phyloP scores from a whole-genome alignment of 2,113 vertebrate species.

The Bos indicus region DNA sequence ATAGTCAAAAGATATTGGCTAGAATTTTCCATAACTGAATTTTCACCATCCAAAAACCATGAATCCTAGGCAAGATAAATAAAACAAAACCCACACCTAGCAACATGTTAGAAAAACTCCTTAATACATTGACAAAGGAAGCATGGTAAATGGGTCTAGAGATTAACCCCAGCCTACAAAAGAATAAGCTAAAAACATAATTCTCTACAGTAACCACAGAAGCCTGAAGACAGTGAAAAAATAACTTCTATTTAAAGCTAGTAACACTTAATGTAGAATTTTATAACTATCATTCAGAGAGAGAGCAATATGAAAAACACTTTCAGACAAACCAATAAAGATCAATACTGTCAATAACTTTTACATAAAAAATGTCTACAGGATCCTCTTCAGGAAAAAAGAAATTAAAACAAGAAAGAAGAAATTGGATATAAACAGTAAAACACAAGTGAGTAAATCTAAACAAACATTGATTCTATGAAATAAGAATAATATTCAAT shows the following conservation, averaged over 20 bases:
- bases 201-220: background rate
- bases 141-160: background rate
- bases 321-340: background rate
- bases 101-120: background rate
- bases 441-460: background rate
- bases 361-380: background rate
- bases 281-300: background rate
- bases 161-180: background rate
- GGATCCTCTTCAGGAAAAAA: background rate
- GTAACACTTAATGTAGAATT: background rate
- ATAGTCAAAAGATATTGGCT: background rate
- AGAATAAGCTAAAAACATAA: background rate
- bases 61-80: background rate
- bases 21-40: constrained; percentile 6
- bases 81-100: background rate
- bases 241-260: background rate
- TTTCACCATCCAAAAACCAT: background rate
- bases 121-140: background rate
- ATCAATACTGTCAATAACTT: background rate
- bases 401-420: background rate
- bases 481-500: background rate
- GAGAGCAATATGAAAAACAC: background rate
- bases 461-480: background rate
- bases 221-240: background rate
- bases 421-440: background rate